Evolutionary conservation across 2,113 vertebrate genomes (phyloP), one percentile per base, ranked within the genome.

Genomic region (Grammomys dolichurus): DNA sequence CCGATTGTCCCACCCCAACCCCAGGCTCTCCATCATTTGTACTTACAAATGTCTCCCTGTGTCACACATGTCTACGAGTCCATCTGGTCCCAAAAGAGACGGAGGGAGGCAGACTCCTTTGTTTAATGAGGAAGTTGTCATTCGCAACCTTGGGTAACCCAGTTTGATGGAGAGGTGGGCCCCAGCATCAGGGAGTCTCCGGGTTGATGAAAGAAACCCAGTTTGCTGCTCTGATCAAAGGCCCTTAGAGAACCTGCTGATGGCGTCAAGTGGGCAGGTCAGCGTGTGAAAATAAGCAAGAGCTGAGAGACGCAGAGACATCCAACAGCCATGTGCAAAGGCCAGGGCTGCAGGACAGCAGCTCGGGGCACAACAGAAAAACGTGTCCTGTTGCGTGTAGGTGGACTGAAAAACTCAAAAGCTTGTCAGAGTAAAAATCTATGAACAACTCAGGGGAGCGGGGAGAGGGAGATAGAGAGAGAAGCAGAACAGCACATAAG

Each of bases 181-280:
- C 89, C 7, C 40, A 77, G 48, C 58, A 60, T 77, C 51, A 77
- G 85, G 82, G 94, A 97, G 60, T 56, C 77, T 88, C 77, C 48
- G 54, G 58, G 51, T 90, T 72, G n/a, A 88, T 87, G 87, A 96
- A 96, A 96, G 94, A 95, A 97, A 69, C 46, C 16, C 94, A 78
- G 76, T 85, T 93, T 86, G 51, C 58, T 95, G 48, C 69, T 70
- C 33, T 89, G 96, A 94, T 96, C 97, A 94, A 97, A 97, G 91
- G 31, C 56, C 93, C 48, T 78, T 70, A 69, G 82, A 93, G 93
- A 82, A 93, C 86, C 60, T 96, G 72, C 70, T 90, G 93, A 96
- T 91, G 90, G 90, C 89, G n/a, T 94, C 95, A 88, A 77, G 77
- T 70, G n/a, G 77, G 31, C 78, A 94, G 67, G n/a, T 76, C 87